Conservation (phyloP, 2,797 vertebrate species). For the Aplochiton taeniatus region DNA sequence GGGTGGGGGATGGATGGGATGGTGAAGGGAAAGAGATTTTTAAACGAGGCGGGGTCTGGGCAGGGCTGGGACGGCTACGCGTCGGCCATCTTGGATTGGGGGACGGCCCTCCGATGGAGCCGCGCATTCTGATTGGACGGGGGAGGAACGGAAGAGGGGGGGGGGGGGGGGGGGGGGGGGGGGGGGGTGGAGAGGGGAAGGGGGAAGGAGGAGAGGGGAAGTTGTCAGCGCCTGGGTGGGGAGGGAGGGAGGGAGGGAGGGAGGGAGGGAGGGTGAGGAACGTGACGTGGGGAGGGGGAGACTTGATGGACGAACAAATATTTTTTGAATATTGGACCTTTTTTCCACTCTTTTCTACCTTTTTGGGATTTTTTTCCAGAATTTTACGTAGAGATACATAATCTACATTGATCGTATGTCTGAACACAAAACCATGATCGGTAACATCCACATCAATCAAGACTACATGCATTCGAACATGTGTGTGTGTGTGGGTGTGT, state of each 20-base stretch:
- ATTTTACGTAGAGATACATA: too few species aligned
- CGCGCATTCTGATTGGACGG: constrained; percentile 24
- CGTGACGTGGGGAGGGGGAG: too few species aligned
- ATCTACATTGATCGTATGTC: neutral
- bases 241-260: constrained; percentile 2
- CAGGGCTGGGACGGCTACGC: constrained; percentile 13
- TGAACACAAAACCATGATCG: neutral
- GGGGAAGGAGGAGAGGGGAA: constrained; percentile 9
- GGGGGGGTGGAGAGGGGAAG: constrained; percentile 3
- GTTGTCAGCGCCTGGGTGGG: constrained; percentile 13
- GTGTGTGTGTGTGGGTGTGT: too few species aligned
- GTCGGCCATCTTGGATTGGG: neutral
- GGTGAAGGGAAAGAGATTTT: constrained; percentile 7
- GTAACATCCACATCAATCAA: neutral
- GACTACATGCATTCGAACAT: too few species aligned
- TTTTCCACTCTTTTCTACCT: too few species aligned
- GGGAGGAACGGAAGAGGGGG: constrained; percentile 23
- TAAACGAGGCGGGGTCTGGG: constrained; percentile 1
- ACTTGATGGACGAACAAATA: too few species aligned
- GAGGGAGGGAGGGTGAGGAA: constrained; percentile 15
- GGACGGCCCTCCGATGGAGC: too few species aligned
- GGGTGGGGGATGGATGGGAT: constrained; percentile 9
- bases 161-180: constrained; percentile 16
- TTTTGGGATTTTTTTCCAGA: too few species aligned
- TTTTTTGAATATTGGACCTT: neutral